Percentiles rank a stretch among this genome's conserved stretches.
Conservation (phyloP, 2,888 invertebrate genomes). For the Leuctra nigra region DNA sequence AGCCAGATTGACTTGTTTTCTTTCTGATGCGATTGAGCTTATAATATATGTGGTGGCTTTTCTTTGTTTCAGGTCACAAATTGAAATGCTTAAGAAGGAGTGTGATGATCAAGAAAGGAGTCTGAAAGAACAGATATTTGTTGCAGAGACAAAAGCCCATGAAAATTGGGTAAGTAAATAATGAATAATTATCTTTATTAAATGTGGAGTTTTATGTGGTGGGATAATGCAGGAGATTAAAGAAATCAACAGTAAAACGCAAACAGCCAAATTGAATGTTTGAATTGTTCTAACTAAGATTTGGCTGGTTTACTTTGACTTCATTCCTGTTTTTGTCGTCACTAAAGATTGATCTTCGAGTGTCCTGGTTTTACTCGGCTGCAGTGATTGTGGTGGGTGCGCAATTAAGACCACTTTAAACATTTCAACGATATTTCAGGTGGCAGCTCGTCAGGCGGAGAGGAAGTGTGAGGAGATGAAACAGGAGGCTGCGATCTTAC, state of each 20-base stretch:
- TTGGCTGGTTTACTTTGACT: too few species aligned
- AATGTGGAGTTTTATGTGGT: too few species aligned
- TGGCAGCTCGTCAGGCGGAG: conserved; percentile 72
- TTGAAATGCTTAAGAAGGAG: conserved; percentile 69
- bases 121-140: conserved; percentile 61
- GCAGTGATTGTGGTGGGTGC: too few species aligned
- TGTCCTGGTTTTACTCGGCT: too few species aligned
- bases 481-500: conserved; percentile 59
- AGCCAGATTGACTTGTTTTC: background rate
- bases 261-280: too few species aligned
- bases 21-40: background rate
- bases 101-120: conserved; percentile 77
- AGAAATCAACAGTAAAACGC: too few species aligned
- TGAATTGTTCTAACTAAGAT: too few species aligned
- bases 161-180: conserved; percentile 61
- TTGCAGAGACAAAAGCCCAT: conserved; percentile 76
- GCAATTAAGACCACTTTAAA: background rate
- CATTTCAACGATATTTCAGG: conserved; percentile 37
- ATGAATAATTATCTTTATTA: too few species aligned
- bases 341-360: background rate
- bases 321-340: too few species aligned
- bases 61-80: conserved; percentile 48
- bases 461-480: conserved; percentile 75
- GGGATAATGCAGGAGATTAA: too few species aligned
- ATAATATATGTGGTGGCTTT: conserved; percentile 2